phyloP scores from a whole-genome alignment of 1,140 invertebrate species.

The Adelges cooleyi region DNA sequence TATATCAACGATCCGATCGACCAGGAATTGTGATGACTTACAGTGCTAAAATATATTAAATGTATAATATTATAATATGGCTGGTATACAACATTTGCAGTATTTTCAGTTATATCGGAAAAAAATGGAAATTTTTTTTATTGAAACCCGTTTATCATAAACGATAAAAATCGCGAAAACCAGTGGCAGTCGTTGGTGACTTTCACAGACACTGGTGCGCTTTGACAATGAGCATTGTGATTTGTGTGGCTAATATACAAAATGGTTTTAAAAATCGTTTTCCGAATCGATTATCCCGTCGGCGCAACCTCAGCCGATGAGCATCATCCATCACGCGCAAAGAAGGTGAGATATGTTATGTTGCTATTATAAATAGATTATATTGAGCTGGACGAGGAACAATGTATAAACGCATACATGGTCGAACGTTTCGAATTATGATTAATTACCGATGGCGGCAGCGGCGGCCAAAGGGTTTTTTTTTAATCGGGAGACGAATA shows the following conservation, averaged over 20 bases:
- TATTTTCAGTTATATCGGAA: no score
- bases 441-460: constrained; percentile 12
- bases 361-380: constrained; percentile 22
- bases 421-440: constrained; percentile 18
- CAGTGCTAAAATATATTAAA: no score
- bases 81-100: no score
- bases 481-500: not conserved
- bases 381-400: not conserved
- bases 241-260: no score
- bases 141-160: not conserved
- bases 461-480: not conserved
- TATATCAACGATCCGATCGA: no score
- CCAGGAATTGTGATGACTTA: no score
- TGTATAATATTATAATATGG: no score
- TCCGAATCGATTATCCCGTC: constrained; percentile 18
- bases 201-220: no score
- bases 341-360: not conserved
- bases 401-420: not conserved
- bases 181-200: not conserved
- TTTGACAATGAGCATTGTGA: no score
- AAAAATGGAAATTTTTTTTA: constrained; percentile 6
- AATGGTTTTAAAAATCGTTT: constrained; percentile 19
- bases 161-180: constrained; percentile 2
- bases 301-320: not conserved
- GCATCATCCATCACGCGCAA: constrained; percentile 14